These are phyloP conservation scores for Axea sp. DNA, from an alignment of 2,888 invertebrate genomes.

Conservation along the genomic window DNA sequence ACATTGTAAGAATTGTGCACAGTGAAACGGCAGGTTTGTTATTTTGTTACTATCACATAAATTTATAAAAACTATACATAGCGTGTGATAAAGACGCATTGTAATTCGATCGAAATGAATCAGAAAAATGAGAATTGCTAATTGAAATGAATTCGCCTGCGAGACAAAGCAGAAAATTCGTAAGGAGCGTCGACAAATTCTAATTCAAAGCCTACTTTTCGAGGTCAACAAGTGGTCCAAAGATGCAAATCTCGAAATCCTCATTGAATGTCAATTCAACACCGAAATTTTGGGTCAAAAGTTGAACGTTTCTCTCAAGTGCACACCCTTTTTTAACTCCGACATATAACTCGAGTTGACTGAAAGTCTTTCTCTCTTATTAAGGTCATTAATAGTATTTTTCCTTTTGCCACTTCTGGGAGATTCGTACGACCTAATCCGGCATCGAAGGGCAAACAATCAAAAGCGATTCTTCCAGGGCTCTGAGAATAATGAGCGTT, in stretches of 20 bases:
- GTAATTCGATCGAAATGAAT: too few relatives aligned
- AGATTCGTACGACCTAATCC: slow-evolving; percentile 19
- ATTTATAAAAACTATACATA: too few relatives aligned
- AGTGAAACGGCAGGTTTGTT: too few relatives aligned
- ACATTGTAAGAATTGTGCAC: too few relatives aligned
- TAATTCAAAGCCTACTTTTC: too few relatives aligned
- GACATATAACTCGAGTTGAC: too few relatives aligned
- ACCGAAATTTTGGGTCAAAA: slow-evolving; percentile 33
- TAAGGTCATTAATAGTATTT: slow-evolving; percentile 39
- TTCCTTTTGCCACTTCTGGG: slow-evolving; percentile 11
- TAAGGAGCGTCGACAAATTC: slow-evolving; percentile 2
- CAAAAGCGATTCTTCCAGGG: slow-evolving; percentile 23
- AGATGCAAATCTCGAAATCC: slow-evolving; percentile 21
- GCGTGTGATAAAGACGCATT: too few relatives aligned
- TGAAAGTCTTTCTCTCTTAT: slow-evolving; percentile 27
- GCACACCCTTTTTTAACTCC: too few relatives aligned
- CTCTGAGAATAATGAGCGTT: slow-evolving; percentile 41
- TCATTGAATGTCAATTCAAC: slow-evolving; percentile 9
- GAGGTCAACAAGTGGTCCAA: slow-evolving; percentile 24
- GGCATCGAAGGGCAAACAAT: slow-evolving; percentile 39
- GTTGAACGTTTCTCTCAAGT: too few relatives aligned
- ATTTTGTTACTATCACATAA: too few relatives aligned
- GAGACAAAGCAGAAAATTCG: slow-evolving; percentile 9
- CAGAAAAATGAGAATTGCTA: too few relatives aligned
- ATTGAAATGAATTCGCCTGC: too few relatives aligned